phyloP scores from a whole-genome alignment of 2,888 invertebrate species.

The Fissipunctia ypsillon region DNA sequence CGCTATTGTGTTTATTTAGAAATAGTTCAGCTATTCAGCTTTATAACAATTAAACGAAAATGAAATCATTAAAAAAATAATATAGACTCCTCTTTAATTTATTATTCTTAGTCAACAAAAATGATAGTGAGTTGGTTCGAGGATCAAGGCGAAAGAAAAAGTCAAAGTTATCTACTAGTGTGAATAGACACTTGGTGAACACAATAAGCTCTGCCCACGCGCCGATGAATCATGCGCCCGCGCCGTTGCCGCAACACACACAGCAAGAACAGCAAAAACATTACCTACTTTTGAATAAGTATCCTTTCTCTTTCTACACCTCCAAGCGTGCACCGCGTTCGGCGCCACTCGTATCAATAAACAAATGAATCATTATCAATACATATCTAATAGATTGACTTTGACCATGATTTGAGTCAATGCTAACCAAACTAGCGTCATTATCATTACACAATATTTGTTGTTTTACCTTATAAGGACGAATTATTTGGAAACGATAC shows the following conservation, averaged over 20 bases:
- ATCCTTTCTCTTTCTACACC: slow-evolving; percentile 90
- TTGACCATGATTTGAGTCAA: slow-evolving; percentile 74
- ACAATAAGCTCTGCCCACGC: slow-evolving; percentile 89
- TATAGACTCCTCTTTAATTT: slow-evolving; percentile 56
- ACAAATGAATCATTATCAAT: slow-evolving; percentile 74
- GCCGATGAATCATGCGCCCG: slow-evolving; percentile 86
- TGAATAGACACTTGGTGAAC: slow-evolving; percentile 81
- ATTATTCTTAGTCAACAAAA: slow-evolving; percentile 65
- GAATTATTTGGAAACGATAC: slow-evolving; percentile 9
- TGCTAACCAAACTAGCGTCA: slow-evolving; percentile 63
- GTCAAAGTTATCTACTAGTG: slow-evolving; percentile 81
- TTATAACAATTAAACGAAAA: slow-evolving; percentile 66
- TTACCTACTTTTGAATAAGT: slow-evolving; percentile 90
- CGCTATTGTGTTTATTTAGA: slow-evolving; percentile 74
- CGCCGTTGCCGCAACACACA: slow-evolving; percentile 79
- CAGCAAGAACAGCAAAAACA: slow-evolving; percentile 87
- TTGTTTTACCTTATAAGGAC: slow-evolving; percentile 29
- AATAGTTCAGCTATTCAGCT: slow-evolving; percentile 65
- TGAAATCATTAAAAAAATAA: slow-evolving; percentile 64
- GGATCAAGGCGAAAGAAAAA: slow-evolving; percentile 82
- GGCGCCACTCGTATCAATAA: slow-evolving; percentile 83
- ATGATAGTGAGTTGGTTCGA: slow-evolving; percentile 71
- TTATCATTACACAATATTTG: slow-evolving; percentile 50
- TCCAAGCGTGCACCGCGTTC: slow-evolving; percentile 80
- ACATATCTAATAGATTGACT: slow-evolving; percentile 72